Conservation (phyloP, 1,140 invertebrate species). For the Brachionus sp. region DNA sequence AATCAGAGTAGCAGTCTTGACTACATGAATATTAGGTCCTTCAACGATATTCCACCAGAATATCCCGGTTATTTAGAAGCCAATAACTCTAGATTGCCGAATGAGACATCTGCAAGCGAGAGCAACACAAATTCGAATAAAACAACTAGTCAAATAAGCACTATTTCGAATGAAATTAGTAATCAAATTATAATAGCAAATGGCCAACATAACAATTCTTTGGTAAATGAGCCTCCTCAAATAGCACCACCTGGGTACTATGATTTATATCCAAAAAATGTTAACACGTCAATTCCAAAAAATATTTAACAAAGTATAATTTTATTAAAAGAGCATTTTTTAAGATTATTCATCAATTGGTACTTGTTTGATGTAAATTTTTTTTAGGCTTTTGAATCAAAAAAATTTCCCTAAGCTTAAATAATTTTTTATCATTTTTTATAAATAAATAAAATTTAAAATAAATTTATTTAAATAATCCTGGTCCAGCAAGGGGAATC, state of each 20-base stretch:
- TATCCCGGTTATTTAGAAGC: slow-evolving; percentile 9
- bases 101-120: not conserved
- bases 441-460: too few relatives aligned
- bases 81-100: not conserved
- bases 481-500: too few relatives aligned
- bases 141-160: slow-evolving; percentile 14
- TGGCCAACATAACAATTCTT: not conserved
- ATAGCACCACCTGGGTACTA: not conserved
- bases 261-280: slow-evolving; percentile 18
- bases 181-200: not conserved
- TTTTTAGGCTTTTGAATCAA: not conserved
- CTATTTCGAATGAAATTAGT: not conserved
- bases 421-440: too few relatives aligned
- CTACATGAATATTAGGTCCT: slow-evolving; percentile 8
- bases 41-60: slow-evolving; percentile 24
- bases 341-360: not conserved
- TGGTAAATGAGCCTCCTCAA: not conserved
- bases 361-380: not conserved
- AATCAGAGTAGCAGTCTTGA: not conserved
- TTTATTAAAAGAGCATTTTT: not conserved
- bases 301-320: not conserved
- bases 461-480: too few relatives aligned
- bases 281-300: not conserved
- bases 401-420: not conserved
- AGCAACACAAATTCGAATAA: not conserved